phyloP scores from a whole-genome alignment of 1,140 invertebrate genomes.

The Xylocopa sonorina region DNA sequence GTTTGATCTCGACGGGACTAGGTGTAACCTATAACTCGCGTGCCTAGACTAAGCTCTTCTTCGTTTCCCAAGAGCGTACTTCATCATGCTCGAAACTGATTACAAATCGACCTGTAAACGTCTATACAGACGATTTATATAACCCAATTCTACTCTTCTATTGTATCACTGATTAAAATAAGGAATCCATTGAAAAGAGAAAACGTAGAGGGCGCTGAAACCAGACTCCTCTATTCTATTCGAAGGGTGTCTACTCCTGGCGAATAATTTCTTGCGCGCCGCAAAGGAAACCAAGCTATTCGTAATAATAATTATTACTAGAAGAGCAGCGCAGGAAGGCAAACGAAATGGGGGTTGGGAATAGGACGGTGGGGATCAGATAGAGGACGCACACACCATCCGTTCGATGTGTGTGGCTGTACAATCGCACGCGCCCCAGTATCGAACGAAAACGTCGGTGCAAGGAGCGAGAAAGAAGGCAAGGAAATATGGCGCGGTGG shows the following conservation, averaged over 20 bases:
- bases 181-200: too few relatives aligned
- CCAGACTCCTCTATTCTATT: background rate
- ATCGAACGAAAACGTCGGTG: slow-evolving; percentile 58
- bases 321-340: slow-evolving; percentile 26
- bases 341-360: slow-evolving; percentile 29
- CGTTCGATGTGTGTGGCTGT: slow-evolving; percentile 16
- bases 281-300: background rate
- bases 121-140: too few relatives aligned
- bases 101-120: too few relatives aligned
- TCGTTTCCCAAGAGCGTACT: too few relatives aligned
- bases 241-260: background rate
- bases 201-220: slow-evolving; percentile 6
- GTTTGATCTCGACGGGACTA: too few relatives aligned
- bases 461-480: slow-evolving; percentile 38
- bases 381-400: background rate
- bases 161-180: too few relatives aligned
- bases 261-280: background rate
- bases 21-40: too few relatives aligned
- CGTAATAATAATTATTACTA: slow-evolving; percentile 25
- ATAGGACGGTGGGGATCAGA: background rate
- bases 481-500: background rate
- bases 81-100: too few relatives aligned
- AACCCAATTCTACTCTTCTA: too few relatives aligned
- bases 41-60: too few relatives aligned
- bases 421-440: slow-evolving; percentile 23